Evolutionary conservation across 2,888 invertebrate genomes (phyloP).

Genomic region (Ferrisia virgata): DNA sequence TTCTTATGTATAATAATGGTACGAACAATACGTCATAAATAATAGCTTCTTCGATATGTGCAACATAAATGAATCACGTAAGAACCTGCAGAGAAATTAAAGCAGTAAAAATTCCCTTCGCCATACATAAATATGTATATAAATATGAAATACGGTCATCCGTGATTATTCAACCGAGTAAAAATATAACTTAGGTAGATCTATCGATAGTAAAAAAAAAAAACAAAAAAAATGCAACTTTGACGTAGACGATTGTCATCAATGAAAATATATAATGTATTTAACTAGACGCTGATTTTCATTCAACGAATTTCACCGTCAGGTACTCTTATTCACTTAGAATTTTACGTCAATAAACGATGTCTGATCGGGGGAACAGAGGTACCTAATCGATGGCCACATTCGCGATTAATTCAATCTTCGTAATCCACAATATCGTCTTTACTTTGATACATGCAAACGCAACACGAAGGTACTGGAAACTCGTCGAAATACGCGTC

Average conservation of each 20-base stretch:
- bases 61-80: background rate
- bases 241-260: background rate
- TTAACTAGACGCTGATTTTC: background rate
- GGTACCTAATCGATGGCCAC: too few species aligned
- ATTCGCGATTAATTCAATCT: background rate
- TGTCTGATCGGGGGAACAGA: too few species aligned
- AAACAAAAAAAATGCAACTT: background rate
- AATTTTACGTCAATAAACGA: background rate
- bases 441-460: slow-evolving; percentile 56
- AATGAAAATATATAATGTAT: background rate
- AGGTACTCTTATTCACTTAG: background rate
- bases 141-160: too few species aligned
- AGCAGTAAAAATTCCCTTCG: background rate
- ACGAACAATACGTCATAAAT: too few species aligned
- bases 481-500: slow-evolving; percentile 55
- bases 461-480: slow-evolving; percentile 71
- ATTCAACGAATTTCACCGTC: too few species aligned
- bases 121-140: too few species aligned
- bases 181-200: too few species aligned
- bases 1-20: background rate
- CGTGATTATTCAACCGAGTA: too few species aligned
- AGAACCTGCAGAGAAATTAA: background rate
- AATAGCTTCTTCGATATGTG: too few species aligned
- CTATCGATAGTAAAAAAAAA: background rate
- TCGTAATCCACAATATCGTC: background rate